Conservation (phyloP, 2,797 vertebrate species). For the Buceros bicornis region DNA sequence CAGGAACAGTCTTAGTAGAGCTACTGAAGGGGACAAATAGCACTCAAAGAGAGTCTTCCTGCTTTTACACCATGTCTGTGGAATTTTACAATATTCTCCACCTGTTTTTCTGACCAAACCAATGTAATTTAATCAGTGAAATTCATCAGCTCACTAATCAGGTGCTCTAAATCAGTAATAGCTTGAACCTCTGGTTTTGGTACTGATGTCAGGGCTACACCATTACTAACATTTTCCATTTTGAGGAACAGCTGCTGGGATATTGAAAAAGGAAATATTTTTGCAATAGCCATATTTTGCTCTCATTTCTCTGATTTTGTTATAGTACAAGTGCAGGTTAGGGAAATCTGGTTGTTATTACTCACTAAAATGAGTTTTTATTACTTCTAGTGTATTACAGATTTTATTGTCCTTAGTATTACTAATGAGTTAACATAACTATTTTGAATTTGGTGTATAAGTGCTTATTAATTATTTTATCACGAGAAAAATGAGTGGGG, state of each 20-base stretch:
- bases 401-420: constrained; percentile 65
- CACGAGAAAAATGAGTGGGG: constrained; percentile 66
- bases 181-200: neutral
- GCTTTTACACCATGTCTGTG: neutral
- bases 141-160: neutral
- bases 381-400: neutral
- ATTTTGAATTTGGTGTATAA: constrained; percentile 60
- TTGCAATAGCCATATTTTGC: neutral
- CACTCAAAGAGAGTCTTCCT: rapidly evolving
- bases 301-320: neutral
- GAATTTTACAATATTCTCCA: neutral
- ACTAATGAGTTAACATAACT: constrained; percentile 74
- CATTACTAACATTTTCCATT: neutral
- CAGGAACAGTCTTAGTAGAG: neutral
- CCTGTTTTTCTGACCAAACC: neutral
- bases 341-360: neutral
- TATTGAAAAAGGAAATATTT: neutral
- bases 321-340: neutral
- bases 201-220: neutral
- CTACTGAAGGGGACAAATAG: neutral
- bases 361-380: neutral
- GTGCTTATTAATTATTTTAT: constrained; percentile 75
- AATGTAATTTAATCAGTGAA: neutral
- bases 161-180: neutral
- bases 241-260: neutral